Evolutionary conservation across 2,797 vertebrate genomes (phyloP), one percentile per base, ranked within the genome.

Genomic region (Buceros bicornis): DNA sequence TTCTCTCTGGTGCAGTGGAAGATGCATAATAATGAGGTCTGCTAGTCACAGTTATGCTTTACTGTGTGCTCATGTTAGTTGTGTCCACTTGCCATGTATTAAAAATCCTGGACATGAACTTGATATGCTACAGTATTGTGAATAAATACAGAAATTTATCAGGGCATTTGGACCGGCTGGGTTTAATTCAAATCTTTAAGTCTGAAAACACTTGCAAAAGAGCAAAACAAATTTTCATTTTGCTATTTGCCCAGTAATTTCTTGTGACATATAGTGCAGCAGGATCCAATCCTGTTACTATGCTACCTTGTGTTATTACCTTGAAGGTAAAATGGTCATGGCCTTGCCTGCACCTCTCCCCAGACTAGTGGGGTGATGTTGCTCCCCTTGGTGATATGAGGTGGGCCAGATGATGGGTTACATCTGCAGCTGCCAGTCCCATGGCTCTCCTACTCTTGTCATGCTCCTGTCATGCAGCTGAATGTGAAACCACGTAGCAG

Each of bases 301-400:
- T 11, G 3, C 3, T 64, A 18, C 9, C 13, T 71, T 1, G 0
- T 0, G 0, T 67, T 62, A 66, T 5, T 82, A 20, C 8, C 11
- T 67, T 18, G 18, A 45, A 77, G 8, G 7, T 47, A 31, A 10
- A 31, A n/a, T 2, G 3, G 3, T 29, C 1, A 1, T 14, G 8
- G 6, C n/a, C 6, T 65, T 72, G 42, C 40, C 37, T 57, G 47
- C 8, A 48, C 5, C 4, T 21, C 7, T 3, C 4, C 26, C 15
- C 10, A 53, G 31, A 21, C 0, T 5, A 10, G 9, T 33, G 31
- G 37, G 13, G 6, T 26, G 47, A 48, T 64, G 13, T 16, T 22
- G 4, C 2, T 29, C 1, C 7, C 4, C 11, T 22, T 3, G 4
- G 11, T 29, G 7, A 22, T 7, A 40, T 3, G 11, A 18, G 4